Evolutionary conservation across 1,140 invertebrate genomes (phyloP), one percentile per base, ranked within the genome.

Genomic region (Carposina sasakii): DNA sequence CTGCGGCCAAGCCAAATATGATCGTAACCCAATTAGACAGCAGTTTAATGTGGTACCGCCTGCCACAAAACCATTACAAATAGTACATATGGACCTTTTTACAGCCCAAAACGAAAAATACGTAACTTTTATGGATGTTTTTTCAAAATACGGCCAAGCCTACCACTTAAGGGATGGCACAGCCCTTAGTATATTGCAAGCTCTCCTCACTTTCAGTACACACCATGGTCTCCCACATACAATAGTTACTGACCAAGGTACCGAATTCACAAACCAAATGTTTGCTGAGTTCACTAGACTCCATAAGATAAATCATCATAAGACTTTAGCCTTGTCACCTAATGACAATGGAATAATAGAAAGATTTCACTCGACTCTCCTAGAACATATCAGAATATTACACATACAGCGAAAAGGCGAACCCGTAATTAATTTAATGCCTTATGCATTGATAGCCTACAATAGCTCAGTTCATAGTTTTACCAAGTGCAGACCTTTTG

Each of bases 291-390:
- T 63, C 26, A 21, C 39, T 23, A 36, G 54, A 17, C 17, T 63
- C 28, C 51, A 63, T 22, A 60, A 52, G 21, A 50, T 63, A 12
- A 52, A 52, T 9, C 60, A 57, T 12, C 53, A 60, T 24, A 36
- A 9, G 22, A 58, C 45, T 1, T 21, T 58, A 44, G n/a, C 52
- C n/a, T 17, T 58, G 22, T 52, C 56, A 1, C 54, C 57, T 13
- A 57, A 63, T 37, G 45, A 62, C 13, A 62, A 57, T 13, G 49
- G 55, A 1, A 55, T 46, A 3, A 45, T 58, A 28, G 59, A 62
- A 49, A 26, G 55, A 31, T 60, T 60, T n/a, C 48, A 61, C 42
- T 54, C 48, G 5, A 60, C 54, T 0, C 19, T 61, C 37, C 30
- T 63, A 23, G 52, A 57, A 57, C 58, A n/a, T n/a, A n/a, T n/a